Evolutionary conservation across 1,140 invertebrate species (phyloP), one percentile per base, ranked within the genome.

Genomic region (Bombus haemorrhoidalis): DNA sequence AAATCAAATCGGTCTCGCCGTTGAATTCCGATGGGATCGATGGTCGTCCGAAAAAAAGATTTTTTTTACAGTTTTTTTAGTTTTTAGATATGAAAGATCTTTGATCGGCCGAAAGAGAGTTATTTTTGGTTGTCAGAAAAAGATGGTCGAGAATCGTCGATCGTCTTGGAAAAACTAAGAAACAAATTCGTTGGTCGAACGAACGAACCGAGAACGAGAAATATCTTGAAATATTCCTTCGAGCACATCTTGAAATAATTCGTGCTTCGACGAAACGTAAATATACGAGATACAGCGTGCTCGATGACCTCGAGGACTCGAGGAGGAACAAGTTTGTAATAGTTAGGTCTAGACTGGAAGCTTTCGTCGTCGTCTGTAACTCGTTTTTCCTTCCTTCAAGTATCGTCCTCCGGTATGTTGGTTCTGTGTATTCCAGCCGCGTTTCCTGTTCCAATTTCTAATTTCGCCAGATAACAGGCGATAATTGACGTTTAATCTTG

Each of bases 251-350:
- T 53, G 69, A 39, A 64, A 34, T n/a, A 41, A 86, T 64, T 39
- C 72, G 47, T 77, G 22, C 34, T 0, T 80, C 18, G 12, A 76
- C 53, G 69, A 86, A 86, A 79, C 41, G 57, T 87, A 89, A 89
- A 89, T 89, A 89, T 53, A 89, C 87, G 72, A 47, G 37, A 78
- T 73, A 81, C 47, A 28, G 34, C 59, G 12, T 28, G 39, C 53
- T 85, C 34, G 47, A 77, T 75, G 62, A 69, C 3, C n/a, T 89
- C 64, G 64, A 85, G 59, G 25, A 89, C 74, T 77, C 64, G 37
- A 43, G 39, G 69, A 74, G 68, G 41, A 71, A 25, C 10, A 18
- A 59, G 76, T 47, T 82, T 75, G n/a, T 41, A 59, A 57, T 68
- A 47, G 47, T 69, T 53, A 32, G 0, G 64, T 78, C 74, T 73